A percentile compares a stretch with the other conserved stretches of the same genome.
Evolutionary conservation across 1,140 invertebrate species (phyloP).

Genomic region (Caenorhabditis briggsae): DNA sequence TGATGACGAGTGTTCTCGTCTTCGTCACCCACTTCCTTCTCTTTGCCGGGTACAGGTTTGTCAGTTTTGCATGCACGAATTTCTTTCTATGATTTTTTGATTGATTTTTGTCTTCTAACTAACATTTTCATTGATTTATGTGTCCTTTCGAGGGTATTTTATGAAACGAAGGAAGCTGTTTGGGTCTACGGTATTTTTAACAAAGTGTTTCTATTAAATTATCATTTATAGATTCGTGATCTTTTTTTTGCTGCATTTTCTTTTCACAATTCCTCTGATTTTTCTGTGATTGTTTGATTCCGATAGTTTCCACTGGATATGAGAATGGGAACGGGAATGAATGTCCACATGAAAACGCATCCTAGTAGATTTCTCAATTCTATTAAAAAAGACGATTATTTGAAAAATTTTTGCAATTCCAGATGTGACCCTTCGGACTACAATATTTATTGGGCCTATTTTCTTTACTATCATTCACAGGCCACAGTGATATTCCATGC

Average conservation of each 20-base stretch:
- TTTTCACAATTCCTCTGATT: background rate
- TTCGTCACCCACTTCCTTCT: conserved; percentile 76
- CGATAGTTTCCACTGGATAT: conserved; percentile 33
- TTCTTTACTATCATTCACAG: conserved; percentile 75
- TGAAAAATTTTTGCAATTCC: background rate
- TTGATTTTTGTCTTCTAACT: conserved; percentile 31
- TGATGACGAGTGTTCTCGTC: conserved; percentile 74
- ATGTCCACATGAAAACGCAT: conserved; percentile 20
- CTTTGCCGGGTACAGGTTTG: conserved; percentile 66
- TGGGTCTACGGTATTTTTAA: conserved; percentile 9
- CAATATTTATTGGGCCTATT: conserved; percentile 70
- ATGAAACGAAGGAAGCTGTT: too few relatives aligned
- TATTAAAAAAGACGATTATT: conserved; percentile 60
- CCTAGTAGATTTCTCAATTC: background rate
- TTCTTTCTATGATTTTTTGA: background rate
- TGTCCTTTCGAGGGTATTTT: background rate
- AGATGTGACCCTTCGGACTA: conserved; percentile 59
- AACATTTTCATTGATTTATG: background rate
- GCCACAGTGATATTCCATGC: conserved; percentile 76
- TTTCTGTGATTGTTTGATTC: conserved; percentile 58
- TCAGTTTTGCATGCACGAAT: conserved; percentile 48
- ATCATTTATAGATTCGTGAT: background rate
- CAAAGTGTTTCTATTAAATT: background rate
- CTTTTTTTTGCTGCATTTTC: conserved; percentile 13
- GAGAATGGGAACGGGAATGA: conserved; percentile 32